Base-by-base conservation (phyloP, 2,888 invertebrate species). In the Apotomis capreana region DNA sequence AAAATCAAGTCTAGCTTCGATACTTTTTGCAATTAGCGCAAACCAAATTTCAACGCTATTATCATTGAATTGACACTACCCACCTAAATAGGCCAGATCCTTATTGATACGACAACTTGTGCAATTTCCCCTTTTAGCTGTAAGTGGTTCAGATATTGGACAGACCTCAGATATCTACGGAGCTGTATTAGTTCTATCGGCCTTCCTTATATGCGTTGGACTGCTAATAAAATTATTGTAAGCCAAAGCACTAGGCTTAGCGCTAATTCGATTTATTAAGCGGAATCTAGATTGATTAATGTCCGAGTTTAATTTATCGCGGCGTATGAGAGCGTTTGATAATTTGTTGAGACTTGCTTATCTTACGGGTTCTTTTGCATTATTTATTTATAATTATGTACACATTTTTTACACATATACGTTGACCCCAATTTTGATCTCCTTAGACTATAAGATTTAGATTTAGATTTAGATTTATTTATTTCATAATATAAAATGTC, bases 201-300 rank as follows among this genome's bases (percentile, higher is more conserved):
- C 76, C 77, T 81, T 77, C 84, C 84, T 80, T 84, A 81, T 81
- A 83, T 78, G 83, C 70, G 68, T 68, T 49, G 54, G 49, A 55
- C 59, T 3, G 61, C 69, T 71, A 77, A 75, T 74, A 73, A 78
- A 79, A 80, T 80, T 77, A 79, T 76, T 78, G 75, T 77, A 69
- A 77, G 63, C 76, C 74, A 52, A 74, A 55, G 70, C 64, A 37
- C 58, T 26, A 65, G 44, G 52, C 68, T 70, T 62, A 76, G 77
- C 77, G 78, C 78, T 84, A 81, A 83, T 81, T 80, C 76, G 77
- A 82, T 85, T 82, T 82, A 84, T 83, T 79, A 76, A 73, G 73
- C 63, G 44, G 76, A 79, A 81, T 81, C 78, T 79, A 73, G 81
- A 74, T 73, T 77, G 77, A 76, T 81, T 80, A 80, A 75, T 74